phyloP scores from a whole-genome alignment of 2,113 vertebrate genomes.

The Morone saxatilis region DNA sequence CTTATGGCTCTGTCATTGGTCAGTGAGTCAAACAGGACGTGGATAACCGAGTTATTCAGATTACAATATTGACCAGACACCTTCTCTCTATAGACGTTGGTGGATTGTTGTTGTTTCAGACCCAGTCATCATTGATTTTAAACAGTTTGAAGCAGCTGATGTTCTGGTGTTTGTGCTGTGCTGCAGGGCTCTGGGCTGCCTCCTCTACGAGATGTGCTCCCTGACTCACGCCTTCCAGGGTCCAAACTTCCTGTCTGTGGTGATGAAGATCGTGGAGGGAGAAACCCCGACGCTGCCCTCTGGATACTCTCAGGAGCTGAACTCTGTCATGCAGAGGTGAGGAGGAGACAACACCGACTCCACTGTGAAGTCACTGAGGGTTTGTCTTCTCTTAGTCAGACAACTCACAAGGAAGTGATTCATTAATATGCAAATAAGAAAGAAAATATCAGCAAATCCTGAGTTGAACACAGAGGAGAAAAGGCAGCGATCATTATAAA shows the following conservation, averaged over 20 bases:
- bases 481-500: no score
- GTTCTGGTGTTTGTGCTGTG: not conserved
- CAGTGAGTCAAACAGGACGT: no score
- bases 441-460: no score
- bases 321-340: slow-evolving; percentile 86
- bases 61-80: no score
- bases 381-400: not conserved
- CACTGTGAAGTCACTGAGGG: not conserved
- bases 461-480: no score
- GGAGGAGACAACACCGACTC: not conserved
- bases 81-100: no score
- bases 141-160: no score
- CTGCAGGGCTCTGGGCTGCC: slow-evolving; percentile 83
- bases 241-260: slow-evolving; percentile 87
- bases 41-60: no score
- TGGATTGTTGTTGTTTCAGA: no score
- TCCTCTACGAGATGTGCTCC: slow-evolving; percentile 91
- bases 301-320: slow-evolving; percentile 82
- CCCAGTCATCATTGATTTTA: no score
- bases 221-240: slow-evolving; percentile 89
- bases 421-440: not conserved
- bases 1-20: no score
- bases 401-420: not conserved
- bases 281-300: slow-evolving; percentile 86
- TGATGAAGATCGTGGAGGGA: slow-evolving; percentile 89